Evolutionary conservation across 2,797 vertebrate species (phyloP).

Genomic region (Phrynocephalus vlangalii): DNA sequence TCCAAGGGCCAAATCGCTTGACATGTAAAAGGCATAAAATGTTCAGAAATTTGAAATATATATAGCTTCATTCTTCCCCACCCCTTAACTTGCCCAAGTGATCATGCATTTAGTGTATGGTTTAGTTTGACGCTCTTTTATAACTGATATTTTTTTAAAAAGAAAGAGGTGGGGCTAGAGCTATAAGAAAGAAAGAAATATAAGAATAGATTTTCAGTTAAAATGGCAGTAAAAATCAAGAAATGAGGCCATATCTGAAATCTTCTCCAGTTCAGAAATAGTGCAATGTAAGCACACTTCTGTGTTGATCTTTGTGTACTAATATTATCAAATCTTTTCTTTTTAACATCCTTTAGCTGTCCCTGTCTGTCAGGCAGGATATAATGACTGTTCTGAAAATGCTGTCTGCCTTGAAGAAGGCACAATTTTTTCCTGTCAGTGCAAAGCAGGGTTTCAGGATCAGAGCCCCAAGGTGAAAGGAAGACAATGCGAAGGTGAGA

Average conservation of each 20-base stretch:
- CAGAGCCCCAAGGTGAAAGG: slow-evolving; percentile 43
- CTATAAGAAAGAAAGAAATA: too few relatives aligned
- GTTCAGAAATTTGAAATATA: too few relatives aligned
- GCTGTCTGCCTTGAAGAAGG: slow-evolving; percentile 46
- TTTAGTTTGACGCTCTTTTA: too few relatives aligned
- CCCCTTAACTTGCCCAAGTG: too few relatives aligned
- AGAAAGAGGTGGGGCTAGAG: too few relatives aligned
- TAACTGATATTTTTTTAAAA: too few relatives aligned
- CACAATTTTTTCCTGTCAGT: slow-evolving; percentile 48
- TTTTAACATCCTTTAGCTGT: slow-evolving; percentile 43
- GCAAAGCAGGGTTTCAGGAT: slow-evolving; percentile 50
- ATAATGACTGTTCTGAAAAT: slow-evolving; percentile 45
- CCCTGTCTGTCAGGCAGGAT: slow-evolving; percentile 39
- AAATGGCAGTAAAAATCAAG: too few relatives aligned
- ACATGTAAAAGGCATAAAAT: not conserved
- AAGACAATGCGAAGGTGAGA: slow-evolving; percentile 38
- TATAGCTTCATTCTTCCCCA: too few relatives aligned
- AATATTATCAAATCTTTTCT: slow-evolving; percentile 17
- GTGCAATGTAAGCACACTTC: not conserved
- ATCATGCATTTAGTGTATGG: too few relatives aligned
- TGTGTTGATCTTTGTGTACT: slow-evolving; percentile 3
- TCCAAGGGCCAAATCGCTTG: not conserved
- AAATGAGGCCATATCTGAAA: too few relatives aligned
- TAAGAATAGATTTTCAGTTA: too few relatives aligned
- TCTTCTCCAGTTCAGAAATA: too few relatives aligned